Evolutionary conservation across 1,140 invertebrate genomes (phyloP), one percentile per base, ranked within the genome.

Genomic region (Nasonia giraulti): DNA sequence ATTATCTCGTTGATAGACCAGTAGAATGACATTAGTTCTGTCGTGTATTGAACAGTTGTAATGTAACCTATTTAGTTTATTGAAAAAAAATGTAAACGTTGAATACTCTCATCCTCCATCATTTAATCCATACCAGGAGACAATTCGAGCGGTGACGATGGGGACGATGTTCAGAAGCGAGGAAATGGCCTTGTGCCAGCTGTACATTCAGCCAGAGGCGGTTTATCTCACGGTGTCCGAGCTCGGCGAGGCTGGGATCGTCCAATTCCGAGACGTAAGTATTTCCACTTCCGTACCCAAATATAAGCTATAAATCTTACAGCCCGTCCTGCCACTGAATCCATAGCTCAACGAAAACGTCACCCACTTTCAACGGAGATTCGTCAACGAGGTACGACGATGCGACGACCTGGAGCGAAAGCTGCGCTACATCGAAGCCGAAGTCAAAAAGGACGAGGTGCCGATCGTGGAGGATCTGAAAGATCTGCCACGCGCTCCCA

Each of bases 361-460:
- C 47, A 98, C 97, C 91, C 96, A 96, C 23, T 98, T 98, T 89
- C 97, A 98, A 94, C 94, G 97, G 71, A 98, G 98, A 92, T 98
- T 98, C 92, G 97, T 98, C 11, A 97, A 96, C 89, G 97, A 98
- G 92, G 97, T 98, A 20, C 94, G 97, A 80, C 94, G 97, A 86
- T 98, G 97, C 90, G 97, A 98, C 92, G 98, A 98, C 92, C 97
- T 99, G 96, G 97, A 98, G 92, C 94, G 98, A 66, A 98, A 98
- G 91, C 94, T 99, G 69, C 95, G 98, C 1, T 99, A 98, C 93
- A 96, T 99, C 88, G 98, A 99, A 90, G 96, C 97, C 44, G 98
- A 99, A 94, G 98, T 99, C 17, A 97, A 96, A 88, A 99, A 99
- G 93, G 99, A 99, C 93, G 95, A 95, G 12, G 96, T 97, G 2